A percentile compares a stretch with the other conserved stretches of the same genome.
Evolutionary conservation across 2,888 invertebrate species (phyloP).

Genomic region (Julus scandinavius): DNA sequence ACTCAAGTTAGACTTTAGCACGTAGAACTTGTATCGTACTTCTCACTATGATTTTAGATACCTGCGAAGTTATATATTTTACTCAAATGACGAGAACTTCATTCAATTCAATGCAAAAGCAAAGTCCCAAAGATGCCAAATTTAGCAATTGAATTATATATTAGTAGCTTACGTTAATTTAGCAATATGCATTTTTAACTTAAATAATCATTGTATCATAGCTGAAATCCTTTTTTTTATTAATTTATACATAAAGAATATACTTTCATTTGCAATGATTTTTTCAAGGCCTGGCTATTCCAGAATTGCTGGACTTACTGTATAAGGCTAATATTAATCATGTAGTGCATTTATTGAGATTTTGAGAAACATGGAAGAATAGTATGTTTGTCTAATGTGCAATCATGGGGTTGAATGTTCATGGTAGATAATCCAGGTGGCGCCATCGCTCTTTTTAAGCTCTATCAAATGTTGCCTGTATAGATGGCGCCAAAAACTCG

Average conservation of each 20-base stretch:
- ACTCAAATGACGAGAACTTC: neutral
- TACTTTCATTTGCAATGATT: neutral
- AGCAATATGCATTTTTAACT: neutral
- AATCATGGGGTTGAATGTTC: neutral
- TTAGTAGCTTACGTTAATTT: neutral
- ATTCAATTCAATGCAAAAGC: neutral
- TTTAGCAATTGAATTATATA: neutral
- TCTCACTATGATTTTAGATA: neutral
- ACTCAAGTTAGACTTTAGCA: neutral
- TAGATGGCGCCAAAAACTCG: neutral
- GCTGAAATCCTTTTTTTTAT: neutral
- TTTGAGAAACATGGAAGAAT: neutral
- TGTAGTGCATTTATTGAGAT: neutral
- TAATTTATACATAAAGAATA: neutral
- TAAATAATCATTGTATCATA: neutral
- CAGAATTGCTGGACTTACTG: neutral
- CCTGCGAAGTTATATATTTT: neutral
- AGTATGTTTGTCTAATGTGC: neutral
- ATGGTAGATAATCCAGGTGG: neutral
- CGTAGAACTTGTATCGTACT: neutral
- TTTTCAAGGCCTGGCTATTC: neutral
- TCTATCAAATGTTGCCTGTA: neutral
- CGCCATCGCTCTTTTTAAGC: neutral
- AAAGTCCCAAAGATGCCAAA: constrained; percentile 27
- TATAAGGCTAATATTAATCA: neutral